A percentile compares a stretch with the other conserved stretches of the same genome.
Evolutionary conservation across 2,888 invertebrate species (phyloP).

Genomic region (Hydrotaea diabolus): DNA sequence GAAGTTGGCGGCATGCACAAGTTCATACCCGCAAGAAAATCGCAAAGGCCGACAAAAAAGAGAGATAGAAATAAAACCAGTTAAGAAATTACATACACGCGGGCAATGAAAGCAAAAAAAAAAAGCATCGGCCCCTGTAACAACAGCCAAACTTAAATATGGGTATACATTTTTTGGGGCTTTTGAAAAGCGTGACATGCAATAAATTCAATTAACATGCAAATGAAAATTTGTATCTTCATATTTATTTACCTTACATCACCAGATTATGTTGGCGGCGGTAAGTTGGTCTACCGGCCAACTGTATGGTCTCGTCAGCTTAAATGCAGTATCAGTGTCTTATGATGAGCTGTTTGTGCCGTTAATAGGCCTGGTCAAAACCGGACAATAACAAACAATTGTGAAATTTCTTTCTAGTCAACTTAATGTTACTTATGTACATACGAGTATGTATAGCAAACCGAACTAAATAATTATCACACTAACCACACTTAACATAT

Average conservation of each 20-base stretch:
- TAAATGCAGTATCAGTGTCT: too few species aligned
- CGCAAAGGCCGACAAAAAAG: not conserved
- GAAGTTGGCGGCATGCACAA: slow-evolving; percentile 12
- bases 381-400: too few species aligned
- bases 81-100: slow-evolving; percentile 6
- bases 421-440: too few species aligned
- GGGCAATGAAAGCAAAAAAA: not conserved
- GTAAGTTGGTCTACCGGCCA: too few species aligned
- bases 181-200: slow-evolving; percentile 32
- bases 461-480: too few species aligned
- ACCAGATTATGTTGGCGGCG: not conserved
- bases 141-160: not conserved
- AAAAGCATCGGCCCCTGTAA: not conserved
- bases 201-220: slow-evolving; percentile 19
- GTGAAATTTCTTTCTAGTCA: too few species aligned
- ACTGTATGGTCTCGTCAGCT: not conserved
- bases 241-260: slow-evolving; percentile 20
- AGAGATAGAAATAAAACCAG: not conserved
- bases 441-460: too few species aligned
- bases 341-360: not conserved
- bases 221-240: slow-evolving; percentile 10
- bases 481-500: too few species aligned
- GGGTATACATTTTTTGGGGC: not conserved
- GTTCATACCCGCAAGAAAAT: not conserved
- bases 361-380: not conserved